Evolutionary conservation across 2,797 vertebrate species (phyloP), one percentile per base, ranked within the genome.

Genomic region (Muscicapa comitata): DNA sequence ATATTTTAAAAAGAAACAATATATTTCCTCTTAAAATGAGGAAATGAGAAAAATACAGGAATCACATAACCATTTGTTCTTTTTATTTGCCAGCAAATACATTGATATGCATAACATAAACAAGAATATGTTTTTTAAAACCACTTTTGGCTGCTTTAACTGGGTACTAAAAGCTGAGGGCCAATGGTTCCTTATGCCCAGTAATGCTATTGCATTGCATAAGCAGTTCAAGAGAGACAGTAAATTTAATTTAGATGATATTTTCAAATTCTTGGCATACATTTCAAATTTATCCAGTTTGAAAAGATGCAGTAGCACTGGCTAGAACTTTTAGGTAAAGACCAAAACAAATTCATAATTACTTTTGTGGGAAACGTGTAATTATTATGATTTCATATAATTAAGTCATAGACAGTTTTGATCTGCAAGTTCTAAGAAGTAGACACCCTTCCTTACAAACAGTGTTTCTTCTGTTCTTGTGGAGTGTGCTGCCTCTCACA

Each of bases 341-440:
- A 97, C 86, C 87, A 93, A 91, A 92, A 74, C 86, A 91, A 95
- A 95, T 95, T 72, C 3, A 68, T 93, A 91, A 96, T 91, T 74
- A 90, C 50, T 48, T 72, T 31, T 66, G 37, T 77, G 58, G 55
- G 35, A 43, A 96, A 63, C 25, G 1, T 43, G 20, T 83, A 93
- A 91, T 95, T 94, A 96, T 71, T 86, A 37, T 0, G 3, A 73
- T 78, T 96, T 88, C 38, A 50, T 67, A 65, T 61, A 67, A 57
- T 71, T 68, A 94, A 80, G 68, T 71, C 31, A 38, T 11, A 9
- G 48, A 31, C 28, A 43, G 25, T 58, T 93, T 74, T 80, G 81
- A 85, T 92, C 92, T 80, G 61, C 35, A 48, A 55, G 45, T 25
- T 24, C 67, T 75, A 51, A 71, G 68, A 50, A 77, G 58, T 29